A percentile compares a stretch with the other conserved stretches of the same genome.
Conservation (phyloP, 92 coral and sea anemone species). For the Desmophyllum pertusum region DNA sequence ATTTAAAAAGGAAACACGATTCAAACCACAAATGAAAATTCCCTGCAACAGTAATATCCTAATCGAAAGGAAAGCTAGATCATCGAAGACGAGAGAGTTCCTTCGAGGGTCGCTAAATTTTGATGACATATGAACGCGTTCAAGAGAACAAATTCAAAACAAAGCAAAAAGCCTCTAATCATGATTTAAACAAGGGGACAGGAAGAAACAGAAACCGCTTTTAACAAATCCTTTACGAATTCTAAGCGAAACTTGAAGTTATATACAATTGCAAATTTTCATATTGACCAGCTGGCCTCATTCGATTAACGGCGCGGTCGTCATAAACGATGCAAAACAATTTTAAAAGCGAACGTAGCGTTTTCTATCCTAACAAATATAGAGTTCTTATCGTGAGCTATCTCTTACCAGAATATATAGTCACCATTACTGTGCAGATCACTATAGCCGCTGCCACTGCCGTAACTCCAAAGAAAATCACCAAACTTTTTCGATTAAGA, state of each 20-base stretch:
- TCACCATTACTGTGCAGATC: slow-evolving; percentile 57
- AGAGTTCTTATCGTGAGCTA: not conserved
- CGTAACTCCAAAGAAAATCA: slow-evolving; percentile 64
- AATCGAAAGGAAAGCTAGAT: not conserved
- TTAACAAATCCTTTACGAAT: not conserved
- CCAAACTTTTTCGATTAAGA: slow-evolving; percentile 68
- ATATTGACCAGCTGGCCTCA: slow-evolving; percentile 21
- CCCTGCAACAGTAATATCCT: not conserved
- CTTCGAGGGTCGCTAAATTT: slow-evolving; percentile 26
- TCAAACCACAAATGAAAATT: slow-evolving; percentile 15
- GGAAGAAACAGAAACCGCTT: not conserved
- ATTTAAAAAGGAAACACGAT: not conserved
- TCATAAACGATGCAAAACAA: not conserved
- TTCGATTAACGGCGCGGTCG: not conserved
- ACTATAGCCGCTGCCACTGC: slow-evolving; percentile 59
- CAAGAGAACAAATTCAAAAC: slow-evolving; percentile 8
- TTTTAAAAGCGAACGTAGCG: slow-evolving; percentile 6
- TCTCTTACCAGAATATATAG: slow-evolving; percentile 68
- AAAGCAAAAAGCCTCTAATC: not conserved
- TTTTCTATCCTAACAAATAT: not conserved
- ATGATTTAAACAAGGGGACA: not conserved
- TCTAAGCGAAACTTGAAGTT: not conserved
- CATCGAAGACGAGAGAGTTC: slow-evolving; percentile 7
- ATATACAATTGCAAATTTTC: not conserved
- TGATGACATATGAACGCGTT: not conserved